Percentiles rank a stretch among this genome's conserved stretches.
These are phyloP conservation scores for Zonitis immaculata DNA, from an alignment of 2,888 invertebrate genomes.

Conservation along the genomic window DNA sequence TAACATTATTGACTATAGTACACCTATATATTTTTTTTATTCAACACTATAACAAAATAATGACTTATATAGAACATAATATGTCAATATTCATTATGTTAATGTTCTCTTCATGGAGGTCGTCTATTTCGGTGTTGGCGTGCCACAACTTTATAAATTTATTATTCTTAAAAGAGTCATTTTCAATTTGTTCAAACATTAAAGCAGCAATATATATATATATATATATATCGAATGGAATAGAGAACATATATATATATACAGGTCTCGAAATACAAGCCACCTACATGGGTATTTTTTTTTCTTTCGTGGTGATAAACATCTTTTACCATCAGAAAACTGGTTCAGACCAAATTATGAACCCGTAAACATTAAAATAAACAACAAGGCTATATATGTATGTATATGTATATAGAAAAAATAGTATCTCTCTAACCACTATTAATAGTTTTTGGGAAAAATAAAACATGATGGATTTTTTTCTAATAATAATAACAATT, in stretches of 20 bases:
- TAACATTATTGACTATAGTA: too few species aligned
- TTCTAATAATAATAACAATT: constrained; percentile 20
- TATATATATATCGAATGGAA: too few species aligned
- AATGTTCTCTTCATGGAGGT: not conserved
- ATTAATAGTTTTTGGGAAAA: too few species aligned
- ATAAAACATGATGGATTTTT: not conserved
- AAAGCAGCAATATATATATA: constrained; percentile 37
- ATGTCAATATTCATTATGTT: not conserved
- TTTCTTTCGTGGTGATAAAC: too few species aligned
- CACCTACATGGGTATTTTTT: constrained; percentile 40
- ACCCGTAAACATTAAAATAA: constrained; percentile 43
- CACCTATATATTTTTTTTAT: not conserved
- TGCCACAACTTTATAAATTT: constrained; percentile 9
- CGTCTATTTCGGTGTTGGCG: not conserved
- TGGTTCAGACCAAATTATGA: constrained; percentile 42
- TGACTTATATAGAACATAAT: not conserved
- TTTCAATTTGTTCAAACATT: constrained; percentile 42
- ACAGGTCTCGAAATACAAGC: constrained; percentile 41
- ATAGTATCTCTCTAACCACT: too few species aligned
- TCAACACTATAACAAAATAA: not conserved
- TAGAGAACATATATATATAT: too few species aligned
- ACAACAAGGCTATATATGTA: constrained; percentile 29
- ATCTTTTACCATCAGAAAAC: constrained; percentile 31
- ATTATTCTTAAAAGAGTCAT: constrained; percentile 28
- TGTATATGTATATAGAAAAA: too few species aligned